Evolutionary conservation across 1,140 invertebrate genomes (phyloP).

Genomic region (Steinernema feltiae): DNA sequence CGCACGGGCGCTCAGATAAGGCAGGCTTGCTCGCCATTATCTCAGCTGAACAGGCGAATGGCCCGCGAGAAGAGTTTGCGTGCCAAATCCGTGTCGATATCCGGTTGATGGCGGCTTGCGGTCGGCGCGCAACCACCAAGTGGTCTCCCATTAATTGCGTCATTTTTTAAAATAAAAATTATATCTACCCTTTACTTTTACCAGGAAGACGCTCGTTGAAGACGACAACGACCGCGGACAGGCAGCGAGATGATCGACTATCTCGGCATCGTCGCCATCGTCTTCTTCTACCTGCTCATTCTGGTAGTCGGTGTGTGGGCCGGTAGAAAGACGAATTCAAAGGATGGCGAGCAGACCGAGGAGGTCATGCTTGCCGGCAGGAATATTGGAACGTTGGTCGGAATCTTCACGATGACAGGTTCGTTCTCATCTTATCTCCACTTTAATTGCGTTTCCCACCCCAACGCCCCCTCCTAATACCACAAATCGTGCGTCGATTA

Average conservation of each 20-base stretch:
- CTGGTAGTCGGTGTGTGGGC: constrained; percentile 88
- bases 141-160: too few species aligned
- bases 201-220: background rate
- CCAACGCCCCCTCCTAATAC: background rate
- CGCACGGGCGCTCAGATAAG: constrained; percentile 8
- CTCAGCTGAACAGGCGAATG: constrained; percentile 6
- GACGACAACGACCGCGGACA: background rate
- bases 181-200: too few species aligned
- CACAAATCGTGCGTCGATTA: background rate
- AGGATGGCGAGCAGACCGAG: constrained; percentile 66
- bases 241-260: constrained; percentile 67
- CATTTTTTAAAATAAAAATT: too few species aligned
- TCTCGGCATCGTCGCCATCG: constrained; percentile 79
- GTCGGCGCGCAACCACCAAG: too few species aligned
- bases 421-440: too few species aligned
- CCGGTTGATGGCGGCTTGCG: background rate
- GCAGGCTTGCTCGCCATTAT: background rate
- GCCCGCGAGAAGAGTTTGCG: background rate
- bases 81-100: constrained; percentile 11
- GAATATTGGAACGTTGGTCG: constrained; percentile 81
- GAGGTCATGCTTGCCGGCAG: constrained; percentile 93
- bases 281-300: constrained; percentile 86
- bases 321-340: constrained; percentile 75
- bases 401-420: constrained; percentile 98
- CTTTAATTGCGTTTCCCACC: constrained; percentile 17